Conservation (phyloP, 2,797 vertebrate species). For the Helostoma temminkii region DNA sequence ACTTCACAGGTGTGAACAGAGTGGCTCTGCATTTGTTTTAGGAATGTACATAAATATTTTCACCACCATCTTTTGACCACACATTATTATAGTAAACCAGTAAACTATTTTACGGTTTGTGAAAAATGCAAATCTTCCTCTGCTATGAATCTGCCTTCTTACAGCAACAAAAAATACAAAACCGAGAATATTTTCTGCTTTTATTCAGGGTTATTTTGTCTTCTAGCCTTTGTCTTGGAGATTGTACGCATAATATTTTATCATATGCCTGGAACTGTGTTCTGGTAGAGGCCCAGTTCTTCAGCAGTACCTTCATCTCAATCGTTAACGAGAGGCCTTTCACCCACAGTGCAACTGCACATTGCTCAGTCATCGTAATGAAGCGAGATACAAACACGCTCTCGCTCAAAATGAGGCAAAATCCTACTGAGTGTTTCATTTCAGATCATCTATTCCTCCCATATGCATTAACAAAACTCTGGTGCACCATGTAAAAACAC, state of each 20-base stretch:
- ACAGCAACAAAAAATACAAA: slow-evolving; percentile 23
- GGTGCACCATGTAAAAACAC: background rate
- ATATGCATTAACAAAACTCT: slow-evolving; percentile 13
- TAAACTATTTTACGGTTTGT: background rate
- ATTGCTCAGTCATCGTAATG: slow-evolving; percentile 70
- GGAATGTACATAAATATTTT: slow-evolving; percentile 1
- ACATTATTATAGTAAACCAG: background rate
- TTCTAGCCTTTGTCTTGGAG: slow-evolving; percentile 31
- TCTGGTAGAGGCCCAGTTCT: slow-evolving; percentile 65
- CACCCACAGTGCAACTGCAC: slow-evolving; percentile 55
- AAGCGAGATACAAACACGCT: slow-evolving; percentile 55
- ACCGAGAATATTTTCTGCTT: slow-evolving; percentile 10
- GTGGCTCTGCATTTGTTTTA: slow-evolving; percentile 46
- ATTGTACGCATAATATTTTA: slow-evolving; percentile 23
- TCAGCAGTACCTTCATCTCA: slow-evolving; percentile 63
- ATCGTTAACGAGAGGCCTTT: slow-evolving; percentile 76
- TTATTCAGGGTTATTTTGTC: slow-evolving; percentile 33
- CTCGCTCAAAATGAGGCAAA: slow-evolving; percentile 38
- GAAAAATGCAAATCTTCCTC: background rate
- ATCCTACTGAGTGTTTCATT: slow-evolving; percentile 27
- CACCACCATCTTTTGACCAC: background rate
- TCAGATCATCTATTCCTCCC: slow-evolving; percentile 22
- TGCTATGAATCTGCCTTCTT: background rate
- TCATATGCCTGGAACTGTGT: slow-evolving; percentile 43
- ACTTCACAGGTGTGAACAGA: slow-evolving; percentile 64